These are phyloP conservation scores for Acanthopleura granulata DNA, from an alignment of 2,888 invertebrate genomes.

Conservation along the genomic window DNA sequence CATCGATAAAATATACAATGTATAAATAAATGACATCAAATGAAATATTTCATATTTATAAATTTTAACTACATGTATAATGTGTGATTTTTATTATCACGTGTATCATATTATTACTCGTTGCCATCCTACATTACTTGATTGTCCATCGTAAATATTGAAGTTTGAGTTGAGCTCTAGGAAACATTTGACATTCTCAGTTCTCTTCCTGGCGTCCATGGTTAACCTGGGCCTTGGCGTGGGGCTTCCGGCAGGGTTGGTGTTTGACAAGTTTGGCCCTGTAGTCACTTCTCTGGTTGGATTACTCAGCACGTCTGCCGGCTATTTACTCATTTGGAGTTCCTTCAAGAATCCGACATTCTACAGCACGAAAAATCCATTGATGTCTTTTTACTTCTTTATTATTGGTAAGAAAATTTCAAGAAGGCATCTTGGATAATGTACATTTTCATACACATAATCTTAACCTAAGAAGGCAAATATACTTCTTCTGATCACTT, in stretches of 20 bases:
- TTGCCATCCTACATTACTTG: too few species aligned
- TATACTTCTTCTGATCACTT: too few species aligned
- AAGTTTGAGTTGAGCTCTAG: too few species aligned
- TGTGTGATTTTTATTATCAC: too few species aligned
- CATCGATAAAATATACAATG: too few species aligned
- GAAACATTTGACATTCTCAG: conserved; percentile 31
- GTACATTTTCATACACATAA: too few species aligned
- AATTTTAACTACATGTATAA: too few species aligned
- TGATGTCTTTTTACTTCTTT: conserved; percentile 39
- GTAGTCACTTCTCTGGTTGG: conserved; percentile 34
- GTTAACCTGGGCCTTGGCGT: conserved; percentile 45
- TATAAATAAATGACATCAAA: too few species aligned
- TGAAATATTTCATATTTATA: too few species aligned
- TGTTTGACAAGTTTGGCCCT: conserved; percentile 42
- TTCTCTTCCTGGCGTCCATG: conserved; percentile 41
- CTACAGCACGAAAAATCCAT: conserved; percentile 33
- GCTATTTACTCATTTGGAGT: conserved; percentile 42
- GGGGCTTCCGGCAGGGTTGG: conserved; percentile 44
- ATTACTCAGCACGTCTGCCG: conserved; percentile 33
- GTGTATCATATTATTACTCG: too few species aligned
- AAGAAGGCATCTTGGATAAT: not conserved
- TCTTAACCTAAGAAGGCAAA: too few species aligned
- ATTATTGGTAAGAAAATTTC: conserved; percentile 32
- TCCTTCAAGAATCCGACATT: conserved; percentile 31
- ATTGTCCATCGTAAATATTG: too few species aligned